A percentile compares a stretch with the other conserved stretches of the same genome.
These are phyloP conservation scores for Salvator merianae DNA, from an alignment of 2,113 vertebrate genomes.

Conservation along the genomic window DNA sequence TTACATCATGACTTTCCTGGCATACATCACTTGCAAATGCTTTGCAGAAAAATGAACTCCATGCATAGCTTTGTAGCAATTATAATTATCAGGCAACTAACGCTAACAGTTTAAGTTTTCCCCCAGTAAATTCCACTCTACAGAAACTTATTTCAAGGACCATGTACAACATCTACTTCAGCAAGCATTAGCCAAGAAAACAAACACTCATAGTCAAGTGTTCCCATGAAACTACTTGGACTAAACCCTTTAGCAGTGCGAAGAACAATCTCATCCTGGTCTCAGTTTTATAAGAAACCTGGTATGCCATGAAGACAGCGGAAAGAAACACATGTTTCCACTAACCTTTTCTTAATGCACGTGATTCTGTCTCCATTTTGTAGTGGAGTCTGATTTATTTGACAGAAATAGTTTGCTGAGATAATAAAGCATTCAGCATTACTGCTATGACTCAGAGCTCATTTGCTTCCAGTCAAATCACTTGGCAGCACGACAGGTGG, in stretches of 20 bases:
- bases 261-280: conserved; percentile 27
- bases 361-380: conserved; percentile 63
- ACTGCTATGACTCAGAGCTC: conserved; percentile 61
- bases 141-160: background rate
- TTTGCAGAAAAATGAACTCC: background rate
- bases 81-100: background rate
- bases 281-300: conserved; percentile 11
- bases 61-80: background rate
- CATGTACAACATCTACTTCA: background rate
- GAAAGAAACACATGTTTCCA: conserved; percentile 39
- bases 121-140: background rate
- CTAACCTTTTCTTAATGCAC: conserved; percentile 49
- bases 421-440: conserved; percentile 64
- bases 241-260: background rate
- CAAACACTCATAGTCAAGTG: background rate
- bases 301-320: conserved; percentile 35
- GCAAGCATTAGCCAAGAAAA: background rate
- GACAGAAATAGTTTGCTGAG: conserved; percentile 62
- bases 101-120: background rate
- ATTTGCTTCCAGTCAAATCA: conserved; percentile 61
- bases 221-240: background rate
- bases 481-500: conserved; percentile 61
- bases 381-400: conserved; percentile 54
- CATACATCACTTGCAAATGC: background rate
- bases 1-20: background rate